phyloP scores from a whole-genome alignment of 2,888 invertebrate species.

The Atherix ibis region DNA sequence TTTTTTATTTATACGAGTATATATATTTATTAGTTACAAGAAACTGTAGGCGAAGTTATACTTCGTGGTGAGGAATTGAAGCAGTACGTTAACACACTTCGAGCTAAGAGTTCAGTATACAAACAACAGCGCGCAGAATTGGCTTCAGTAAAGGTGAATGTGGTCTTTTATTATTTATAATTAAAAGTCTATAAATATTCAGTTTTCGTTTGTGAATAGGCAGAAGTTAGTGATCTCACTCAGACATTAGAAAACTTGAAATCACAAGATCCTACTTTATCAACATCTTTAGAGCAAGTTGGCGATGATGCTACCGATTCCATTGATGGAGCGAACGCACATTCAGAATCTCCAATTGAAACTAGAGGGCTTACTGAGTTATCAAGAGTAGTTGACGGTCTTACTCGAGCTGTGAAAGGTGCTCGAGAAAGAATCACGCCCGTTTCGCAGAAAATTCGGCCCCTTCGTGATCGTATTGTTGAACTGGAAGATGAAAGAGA shows the following conservation, averaged over 20 bases:
- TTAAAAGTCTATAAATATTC: not conserved
- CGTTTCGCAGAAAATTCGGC: constrained; percentile 13
- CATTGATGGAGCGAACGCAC: constrained; percentile 5
- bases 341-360: constrained; percentile 11
- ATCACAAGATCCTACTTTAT: constrained; percentile 38
- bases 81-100: constrained; percentile 63
- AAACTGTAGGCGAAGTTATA: constrained; percentile 47
- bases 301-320: constrained; percentile 9
- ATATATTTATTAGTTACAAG: constrained; percentile 27
- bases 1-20: too few species aligned
- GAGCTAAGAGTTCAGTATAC: constrained; percentile 65
- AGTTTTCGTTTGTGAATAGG: constrained; percentile 23
- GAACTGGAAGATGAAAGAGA: constrained; percentile 14
- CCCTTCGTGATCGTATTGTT: constrained; percentile 11
- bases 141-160: constrained; percentile 44
- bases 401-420: constrained; percentile 11
- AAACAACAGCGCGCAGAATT: constrained; percentile 65
- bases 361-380: constrained; percentile 13
- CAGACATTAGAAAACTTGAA: constrained; percentile 61
- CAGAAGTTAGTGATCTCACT: constrained; percentile 59
- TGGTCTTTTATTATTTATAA: not conserved
- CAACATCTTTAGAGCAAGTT: constrained; percentile 32
- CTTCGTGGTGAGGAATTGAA: constrained; percentile 72
- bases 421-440: constrained; percentile 13
- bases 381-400: constrained; percentile 13